phyloP scores from a whole-genome alignment of 2,113 vertebrate genomes.

The Chaenocephalus aceratus region DNA sequence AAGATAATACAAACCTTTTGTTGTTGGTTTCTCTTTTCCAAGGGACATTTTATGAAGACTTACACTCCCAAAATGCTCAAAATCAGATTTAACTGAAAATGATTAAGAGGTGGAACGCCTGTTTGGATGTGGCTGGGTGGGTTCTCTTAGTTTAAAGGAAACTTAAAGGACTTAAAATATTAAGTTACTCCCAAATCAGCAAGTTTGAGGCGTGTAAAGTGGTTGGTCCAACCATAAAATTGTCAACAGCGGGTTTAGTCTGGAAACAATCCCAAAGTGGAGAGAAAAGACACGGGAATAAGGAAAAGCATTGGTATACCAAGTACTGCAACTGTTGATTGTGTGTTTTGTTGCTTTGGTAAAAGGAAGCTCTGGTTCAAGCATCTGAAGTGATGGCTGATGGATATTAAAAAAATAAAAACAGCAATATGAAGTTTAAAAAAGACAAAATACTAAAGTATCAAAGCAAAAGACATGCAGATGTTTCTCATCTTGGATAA shows the following conservation, averaged over 20 bases:
- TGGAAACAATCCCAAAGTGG: slow-evolving; percentile 10
- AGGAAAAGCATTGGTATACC: not conserved
- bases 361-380: not conserved
- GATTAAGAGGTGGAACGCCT: not conserved
- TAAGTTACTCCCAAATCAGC: slow-evolving; percentile 23
- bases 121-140: slow-evolving; percentile 18
- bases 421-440: slow-evolving; percentile 17
- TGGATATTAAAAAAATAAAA: slow-evolving; percentile 30
- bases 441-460: slow-evolving; percentile 25
- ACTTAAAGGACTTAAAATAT: slow-evolving; percentile 24
- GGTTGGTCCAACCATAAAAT: slow-evolving; percentile 18
- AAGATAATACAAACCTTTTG: not conserved
- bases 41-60: slow-evolving; percentile 3
- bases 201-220: slow-evolving; percentile 27
- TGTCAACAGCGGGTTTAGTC: slow-evolving; percentile 18
- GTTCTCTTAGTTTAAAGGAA: slow-evolving; percentile 14
- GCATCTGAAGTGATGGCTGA: not conserved
- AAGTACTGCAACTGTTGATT: not conserved
- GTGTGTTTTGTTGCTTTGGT: slow-evolving; percentile 22
- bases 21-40: not conserved
- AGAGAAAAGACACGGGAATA: not conserved
- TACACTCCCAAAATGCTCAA: not conserved
- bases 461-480: slow-evolving; percentile 27
- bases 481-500: slow-evolving; percentile 1
- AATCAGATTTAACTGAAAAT: slow-evolving; percentile 12